A percentile compares a stretch with the other conserved stretches of the same genome.
Conservation (phyloP, 2,888 invertebrate genomes). For the Nasonia oneida region DNA sequence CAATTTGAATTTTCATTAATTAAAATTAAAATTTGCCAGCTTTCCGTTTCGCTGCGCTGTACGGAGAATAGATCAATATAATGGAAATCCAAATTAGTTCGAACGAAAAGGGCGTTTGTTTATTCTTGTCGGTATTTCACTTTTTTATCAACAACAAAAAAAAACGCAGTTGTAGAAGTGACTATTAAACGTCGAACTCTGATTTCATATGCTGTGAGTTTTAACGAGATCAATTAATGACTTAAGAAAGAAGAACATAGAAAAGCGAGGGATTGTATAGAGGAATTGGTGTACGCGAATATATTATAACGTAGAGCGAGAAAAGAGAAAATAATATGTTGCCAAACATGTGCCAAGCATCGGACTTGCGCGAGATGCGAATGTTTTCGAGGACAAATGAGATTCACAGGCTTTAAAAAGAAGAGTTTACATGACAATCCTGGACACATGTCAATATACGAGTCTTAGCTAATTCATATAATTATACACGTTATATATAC, state of each 20-base stretch:
- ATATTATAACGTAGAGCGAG: background rate
- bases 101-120: background rate
- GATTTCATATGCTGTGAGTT: slow-evolving; percentile 2
- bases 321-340: slow-evolving; percentile 41
- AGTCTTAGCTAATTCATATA: slow-evolving; percentile 53
- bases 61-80: background rate
- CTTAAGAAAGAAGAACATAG: background rate
- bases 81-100: background rate
- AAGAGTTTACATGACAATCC: slow-evolving; percentile 65
- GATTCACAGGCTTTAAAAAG: slow-evolving; percentile 21
- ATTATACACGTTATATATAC: slow-evolving; percentile 55
- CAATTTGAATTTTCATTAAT: background rate
- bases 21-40: background rate
- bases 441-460: slow-evolving; percentile 66
- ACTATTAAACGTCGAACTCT: background rate
- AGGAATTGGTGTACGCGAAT: slow-evolving; percentile 34
- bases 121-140: background rate
- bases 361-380: slow-evolving; percentile 46
- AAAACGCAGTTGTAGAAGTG: background rate
- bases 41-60: background rate
- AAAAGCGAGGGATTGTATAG: slow-evolving; percentile 8
- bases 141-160: background rate
- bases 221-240: slow-evolving; percentile 40
- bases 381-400: slow-evolving; percentile 30
- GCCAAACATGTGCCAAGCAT: slow-evolving; percentile 63